Evolutionary conservation across 2,113 vertebrate genomes (phyloP).

Genomic region (Bucco capensis): DNA sequence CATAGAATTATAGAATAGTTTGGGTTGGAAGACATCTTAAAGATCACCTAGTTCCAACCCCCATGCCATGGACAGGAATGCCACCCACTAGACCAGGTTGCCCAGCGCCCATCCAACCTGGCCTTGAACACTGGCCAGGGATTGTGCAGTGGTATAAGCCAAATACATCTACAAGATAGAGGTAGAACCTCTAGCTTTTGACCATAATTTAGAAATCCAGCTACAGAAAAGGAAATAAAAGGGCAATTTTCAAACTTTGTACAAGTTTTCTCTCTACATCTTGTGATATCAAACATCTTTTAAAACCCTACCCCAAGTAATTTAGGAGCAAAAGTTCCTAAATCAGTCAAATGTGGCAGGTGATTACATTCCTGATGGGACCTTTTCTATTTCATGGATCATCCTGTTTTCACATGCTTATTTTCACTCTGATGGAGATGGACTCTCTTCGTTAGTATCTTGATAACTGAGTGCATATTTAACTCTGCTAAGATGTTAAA

Average conservation of each 20-base stretch:
- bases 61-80: too few species aligned
- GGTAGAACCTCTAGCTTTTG: neutral
- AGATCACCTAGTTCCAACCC: too few species aligned
- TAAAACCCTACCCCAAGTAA: neutral
- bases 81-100: too few species aligned
- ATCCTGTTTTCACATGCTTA: neutral
- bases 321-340: neutral
- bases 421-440: neutral
- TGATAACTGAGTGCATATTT: neutral
- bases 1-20: too few species aligned
- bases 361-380: neutral
- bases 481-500: fast-evolving
- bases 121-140: too few species aligned
- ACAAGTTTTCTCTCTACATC: neutral
- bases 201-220: neutral
- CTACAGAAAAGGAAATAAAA: neutral
- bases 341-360: neutral
- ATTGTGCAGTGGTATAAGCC: neutral
- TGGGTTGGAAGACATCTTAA: too few species aligned
- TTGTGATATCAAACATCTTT: neutral
- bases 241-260: fast-evolving
- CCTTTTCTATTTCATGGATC: neutral
- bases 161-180: neutral
- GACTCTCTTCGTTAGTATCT: neutral
- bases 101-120: too few species aligned